A percentile compares a stretch with the other conserved stretches of the same genome.
phyloP scores from a whole-genome alignment of 2,888 invertebrate genomes.

The Acanthosepion esculentum region DNA sequence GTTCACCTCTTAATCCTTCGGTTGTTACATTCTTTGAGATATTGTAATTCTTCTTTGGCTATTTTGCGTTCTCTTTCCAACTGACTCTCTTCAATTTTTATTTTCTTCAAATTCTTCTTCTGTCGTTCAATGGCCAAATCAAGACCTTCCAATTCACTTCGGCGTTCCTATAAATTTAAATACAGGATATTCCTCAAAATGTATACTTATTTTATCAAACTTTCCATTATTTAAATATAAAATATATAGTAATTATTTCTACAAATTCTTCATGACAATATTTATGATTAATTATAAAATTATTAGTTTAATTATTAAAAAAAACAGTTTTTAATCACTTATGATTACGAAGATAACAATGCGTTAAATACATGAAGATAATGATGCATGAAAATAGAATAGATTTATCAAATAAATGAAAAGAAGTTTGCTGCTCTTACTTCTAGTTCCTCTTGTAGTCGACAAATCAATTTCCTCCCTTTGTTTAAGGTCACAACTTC shows the following conservation, averaged over 20 bases:
- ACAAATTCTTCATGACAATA: too few relatives aligned
- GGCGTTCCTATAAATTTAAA: constrained; percentile 63
- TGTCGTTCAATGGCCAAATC: constrained; percentile 73
- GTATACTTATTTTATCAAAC: not conserved
- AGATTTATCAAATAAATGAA: too few relatives aligned
- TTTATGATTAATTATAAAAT: too few relatives aligned
- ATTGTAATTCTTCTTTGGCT: constrained; percentile 64
- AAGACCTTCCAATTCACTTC: constrained; percentile 72
- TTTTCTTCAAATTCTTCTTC: constrained; percentile 65
- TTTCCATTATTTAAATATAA: too few relatives aligned
- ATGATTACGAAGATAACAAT: too few relatives aligned
- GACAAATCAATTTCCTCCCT: constrained; percentile 62
- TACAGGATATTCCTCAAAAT: not conserved
- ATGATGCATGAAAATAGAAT: too few relatives aligned
- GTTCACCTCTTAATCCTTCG: constrained; percentile 40
- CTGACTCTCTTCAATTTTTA: constrained; percentile 66
- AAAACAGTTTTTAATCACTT: too few relatives aligned
- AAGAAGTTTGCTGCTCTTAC: constrained; percentile 55
- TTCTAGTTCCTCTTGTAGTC: constrained; percentile 69
- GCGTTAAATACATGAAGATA: too few relatives aligned
- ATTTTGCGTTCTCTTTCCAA: constrained; percentile 61
- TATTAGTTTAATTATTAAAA: too few relatives aligned
- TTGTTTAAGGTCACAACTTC: constrained; percentile 58
- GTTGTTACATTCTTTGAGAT: constrained; percentile 53
- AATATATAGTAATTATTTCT: too few relatives aligned